phyloP scores from a whole-genome alignment of 2,113 vertebrate genomes.

The Anolis carolinensis region DNA sequence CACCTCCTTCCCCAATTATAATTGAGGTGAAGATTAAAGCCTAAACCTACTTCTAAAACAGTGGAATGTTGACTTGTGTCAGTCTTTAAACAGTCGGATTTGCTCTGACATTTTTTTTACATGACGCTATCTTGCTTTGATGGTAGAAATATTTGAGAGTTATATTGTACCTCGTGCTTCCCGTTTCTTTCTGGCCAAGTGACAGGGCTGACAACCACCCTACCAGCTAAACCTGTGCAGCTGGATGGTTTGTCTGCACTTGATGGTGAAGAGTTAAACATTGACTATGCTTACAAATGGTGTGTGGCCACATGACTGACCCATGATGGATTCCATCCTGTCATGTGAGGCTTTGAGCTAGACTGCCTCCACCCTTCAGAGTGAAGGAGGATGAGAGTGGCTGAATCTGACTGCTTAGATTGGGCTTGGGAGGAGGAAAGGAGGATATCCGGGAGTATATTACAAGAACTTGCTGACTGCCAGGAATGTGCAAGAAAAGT shows the following conservation, averaged over 20 bases:
- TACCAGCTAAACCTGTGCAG: not conserved
- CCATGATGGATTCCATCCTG: slow-evolving; percentile 25
- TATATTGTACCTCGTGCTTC: not conserved
- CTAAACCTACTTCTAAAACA: not conserved
- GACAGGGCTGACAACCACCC: not conserved
- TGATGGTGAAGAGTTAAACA: slow-evolving; percentile 9
- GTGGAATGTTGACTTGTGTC: not conserved
- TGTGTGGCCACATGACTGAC: slow-evolving; percentile 9
- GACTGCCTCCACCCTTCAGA: not conserved
- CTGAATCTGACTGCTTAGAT: not conserved
- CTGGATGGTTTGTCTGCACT: not conserved
- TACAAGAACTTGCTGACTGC: not conserved
- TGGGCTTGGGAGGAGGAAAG: not conserved
- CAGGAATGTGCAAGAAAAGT: not conserved
- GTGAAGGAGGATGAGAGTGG: not conserved
- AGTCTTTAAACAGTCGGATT: not conserved
- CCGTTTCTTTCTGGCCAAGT: not conserved
- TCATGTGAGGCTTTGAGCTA: slow-evolving; percentile 13
- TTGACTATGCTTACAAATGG: not conserved
- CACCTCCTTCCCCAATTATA: no score
- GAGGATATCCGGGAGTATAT: not conserved
- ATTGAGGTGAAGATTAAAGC: not conserved
- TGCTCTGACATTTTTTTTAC: not conserved
- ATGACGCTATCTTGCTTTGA: not conserved
- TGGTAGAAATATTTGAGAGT: not conserved